phyloP scores from a whole-genome alignment of 2,888 invertebrate species.

The Eupithecia pulchellata region DNA sequence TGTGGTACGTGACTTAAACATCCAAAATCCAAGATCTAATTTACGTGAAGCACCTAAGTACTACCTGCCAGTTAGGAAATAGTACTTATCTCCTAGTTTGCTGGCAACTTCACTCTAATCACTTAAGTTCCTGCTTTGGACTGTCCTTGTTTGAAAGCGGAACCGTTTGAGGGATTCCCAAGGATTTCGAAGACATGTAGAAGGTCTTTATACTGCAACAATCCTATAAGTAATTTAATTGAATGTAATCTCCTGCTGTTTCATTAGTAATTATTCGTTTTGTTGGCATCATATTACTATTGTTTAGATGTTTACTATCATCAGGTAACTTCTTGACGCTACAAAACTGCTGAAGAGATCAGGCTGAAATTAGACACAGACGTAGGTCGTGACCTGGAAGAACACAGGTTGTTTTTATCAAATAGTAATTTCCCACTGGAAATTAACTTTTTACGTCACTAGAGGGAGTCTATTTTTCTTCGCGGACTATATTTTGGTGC shows the following conservation, averaged over 20 bases:
- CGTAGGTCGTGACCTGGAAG: too few species aligned
- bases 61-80: slow-evolving; percentile 18
- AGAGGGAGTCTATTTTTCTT: too few species aligned
- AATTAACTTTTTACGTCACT: too few species aligned
- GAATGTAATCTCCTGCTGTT: background rate
- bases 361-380: too few species aligned
- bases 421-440: too few species aligned
- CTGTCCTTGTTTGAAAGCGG: slow-evolving; percentile 40
- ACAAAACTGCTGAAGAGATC: too few species aligned
- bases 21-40: slow-evolving; percentile 21
- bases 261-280: background rate
- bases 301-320: too few species aligned
- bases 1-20: background rate
- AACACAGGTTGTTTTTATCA: too few species aligned
- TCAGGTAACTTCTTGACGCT: too few species aligned
- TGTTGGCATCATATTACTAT: too few species aligned
- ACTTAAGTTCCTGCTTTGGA: slow-evolving; percentile 40
- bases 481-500: too few species aligned
- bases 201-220: background rate
- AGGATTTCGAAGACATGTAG: slow-evolving; percentile 1
- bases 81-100: slow-evolving; percentile 25
- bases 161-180: slow-evolving; percentile 24
- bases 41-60: slow-evolving; percentile 18
- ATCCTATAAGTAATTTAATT: background rate
- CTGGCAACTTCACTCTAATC: slow-evolving; percentile 42